A percentile compares a stretch with the other conserved stretches of the same genome.
These are phyloP conservation scores for Notamacropus eugenii DNA, from an alignment of 2,797 vertebrate species.

Conservation along the genomic window DNA sequence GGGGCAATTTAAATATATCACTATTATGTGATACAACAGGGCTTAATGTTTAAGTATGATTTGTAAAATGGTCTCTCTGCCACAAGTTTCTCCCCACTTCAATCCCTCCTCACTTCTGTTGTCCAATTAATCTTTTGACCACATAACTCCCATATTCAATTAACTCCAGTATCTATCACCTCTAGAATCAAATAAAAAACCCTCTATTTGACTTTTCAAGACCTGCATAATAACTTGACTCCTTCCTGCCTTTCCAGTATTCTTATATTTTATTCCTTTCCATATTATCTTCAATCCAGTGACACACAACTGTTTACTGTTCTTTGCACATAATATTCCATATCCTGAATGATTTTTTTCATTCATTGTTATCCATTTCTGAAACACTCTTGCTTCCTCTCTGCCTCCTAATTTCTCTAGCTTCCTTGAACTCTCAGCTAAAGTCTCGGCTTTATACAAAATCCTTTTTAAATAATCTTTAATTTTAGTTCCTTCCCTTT, in stretches of 20 bases:
- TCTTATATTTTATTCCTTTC: not conserved
- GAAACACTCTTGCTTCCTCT: not conserved
- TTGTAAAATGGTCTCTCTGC: not conserved
- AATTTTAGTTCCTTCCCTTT: not conserved
- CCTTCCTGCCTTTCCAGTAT: not conserved
- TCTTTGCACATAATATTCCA: not conserved
- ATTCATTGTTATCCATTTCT: not conserved
- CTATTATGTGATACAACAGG: not conserved
- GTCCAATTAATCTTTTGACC: not conserved
- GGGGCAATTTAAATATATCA: not conserved
- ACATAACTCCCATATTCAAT: not conserved
- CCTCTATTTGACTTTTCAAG: not conserved
- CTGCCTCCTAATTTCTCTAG: not conserved
- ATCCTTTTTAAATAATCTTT: not conserved
- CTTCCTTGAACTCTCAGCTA: not conserved
- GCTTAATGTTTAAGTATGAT: not conserved
- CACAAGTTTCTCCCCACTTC: not conserved
- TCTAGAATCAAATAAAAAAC: not conserved
- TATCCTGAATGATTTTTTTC: not conserved
- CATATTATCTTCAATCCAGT: not conserved
- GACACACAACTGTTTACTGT: not conserved
- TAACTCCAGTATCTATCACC: not conserved
- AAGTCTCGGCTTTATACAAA: not conserved
- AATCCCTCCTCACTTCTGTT: not conserved
- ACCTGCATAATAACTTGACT: not conserved